Base-by-base conservation (phyloP, 2,888 invertebrate genomes). In the Cactoblastis cactorum region DNA sequence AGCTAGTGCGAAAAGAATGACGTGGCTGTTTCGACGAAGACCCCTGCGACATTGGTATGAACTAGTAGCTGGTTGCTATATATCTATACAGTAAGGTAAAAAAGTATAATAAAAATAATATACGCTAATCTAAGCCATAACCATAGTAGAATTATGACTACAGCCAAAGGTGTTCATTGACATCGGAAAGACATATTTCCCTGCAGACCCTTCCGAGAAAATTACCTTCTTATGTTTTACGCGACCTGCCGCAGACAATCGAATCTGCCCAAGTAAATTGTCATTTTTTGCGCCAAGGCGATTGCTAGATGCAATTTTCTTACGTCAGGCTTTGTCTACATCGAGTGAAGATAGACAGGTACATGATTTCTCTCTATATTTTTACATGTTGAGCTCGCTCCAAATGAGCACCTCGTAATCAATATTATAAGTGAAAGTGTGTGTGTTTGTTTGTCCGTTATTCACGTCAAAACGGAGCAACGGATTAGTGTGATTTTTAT, bases 191-290 rank as follows among this genome's bases (percentile, higher is more conserved):
- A 38, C 38, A 32, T 33, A 38, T 48, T 48, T 38, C 32, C 32
- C 33, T 9, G n/a, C 39, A 18, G 49, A 11, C 39, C 15, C 48
- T 12, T 18, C 33, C 28, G 28, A 39, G 39, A 33, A 49, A 49
- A 39, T 83, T 80, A 82, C 71, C 70, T 77, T 78, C 77, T 80
- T 80, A 74, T 76, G 75, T 80, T 77, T 75, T 74, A 79, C 74
- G 73, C 67, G 58, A 37, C 55, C 58, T 63, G 62, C 67, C 57
- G 63, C 66, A 71, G 74, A 80, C 80, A 77, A 80, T 80, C 77
- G 75, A 77, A 77, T 80, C 73, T 74, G 69, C 59, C 61, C 63
- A 63, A 71, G 74, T 69, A 74, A 81, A 81, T 77, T 80, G 72
- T 71, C 77, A 76, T 80, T 80, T 82, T 81, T 80, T 79, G 71